Evolutionary conservation across 2,888 invertebrate genomes (phyloP).

Genomic region (Argynnis bischoffii): DNA sequence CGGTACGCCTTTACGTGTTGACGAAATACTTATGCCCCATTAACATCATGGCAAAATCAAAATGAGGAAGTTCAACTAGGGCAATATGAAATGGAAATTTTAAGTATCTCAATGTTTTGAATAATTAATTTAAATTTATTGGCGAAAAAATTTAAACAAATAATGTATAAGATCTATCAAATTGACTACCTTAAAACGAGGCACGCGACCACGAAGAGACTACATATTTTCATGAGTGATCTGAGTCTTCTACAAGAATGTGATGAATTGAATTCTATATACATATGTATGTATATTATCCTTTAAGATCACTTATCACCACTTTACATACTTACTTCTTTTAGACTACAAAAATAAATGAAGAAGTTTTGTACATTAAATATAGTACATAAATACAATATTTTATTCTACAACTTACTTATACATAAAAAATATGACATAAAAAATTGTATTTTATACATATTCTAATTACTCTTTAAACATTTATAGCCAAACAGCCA

Average conservation of each 20-base stretch:
- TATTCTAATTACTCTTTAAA: too few species aligned
- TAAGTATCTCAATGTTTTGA: background rate
- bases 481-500: too few species aligned
- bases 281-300: conserved; percentile 49
- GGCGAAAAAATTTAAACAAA: background rate
- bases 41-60: conserved; percentile 3
- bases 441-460: too few species aligned
- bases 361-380: background rate
- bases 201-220: conserved; percentile 60
- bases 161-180: conserved; percentile 11
- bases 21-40: background rate
- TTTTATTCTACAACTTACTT: too few species aligned
- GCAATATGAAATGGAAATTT: conserved; percentile 1
- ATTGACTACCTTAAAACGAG: conserved; percentile 48
- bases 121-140: conserved; percentile 10
- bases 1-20: conserved; percentile 13
- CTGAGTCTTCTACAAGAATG: conserved; percentile 53
- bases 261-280: conserved; percentile 41
- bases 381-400: background rate
- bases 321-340: conserved; percentile 35
- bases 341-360: background rate
- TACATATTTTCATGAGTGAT: conserved; percentile 67
- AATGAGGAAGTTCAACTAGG: background rate
- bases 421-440: too few species aligned
- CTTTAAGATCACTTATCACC: conserved; percentile 43